Evolutionary conservation across 2,888 invertebrate genomes (phyloP).

Genomic region (Lottia gigantea): DNA sequence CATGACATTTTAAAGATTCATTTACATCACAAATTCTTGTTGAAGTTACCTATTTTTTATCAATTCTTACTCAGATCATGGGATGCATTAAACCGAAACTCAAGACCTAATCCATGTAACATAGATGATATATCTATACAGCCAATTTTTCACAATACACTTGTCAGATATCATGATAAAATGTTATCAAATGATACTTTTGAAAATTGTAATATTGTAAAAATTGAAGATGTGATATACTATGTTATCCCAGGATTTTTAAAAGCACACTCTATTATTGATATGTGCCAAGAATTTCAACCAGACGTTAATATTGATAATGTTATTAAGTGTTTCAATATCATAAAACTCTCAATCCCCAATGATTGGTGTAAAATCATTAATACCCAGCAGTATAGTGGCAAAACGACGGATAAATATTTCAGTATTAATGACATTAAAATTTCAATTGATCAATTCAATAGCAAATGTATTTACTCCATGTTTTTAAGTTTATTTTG

Average conservation of each 20-base stretch:
- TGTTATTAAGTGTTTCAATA: neutral
- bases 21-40: too few relatives aligned
- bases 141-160: neutral
- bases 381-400: neutral
- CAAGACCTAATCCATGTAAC: too few relatives aligned
- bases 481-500: too few relatives aligned
- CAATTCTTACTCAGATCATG: too few relatives aligned
- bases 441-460: too few relatives aligned
- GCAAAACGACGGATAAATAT: neutral
- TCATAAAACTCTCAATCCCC: neutral
- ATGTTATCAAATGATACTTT: neutral
- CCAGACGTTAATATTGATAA: neutral
- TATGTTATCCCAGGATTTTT: neutral
- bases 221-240: neutral
- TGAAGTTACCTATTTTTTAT: too few relatives aligned
- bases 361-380: neutral
- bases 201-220: neutral
- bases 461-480: too few relatives aligned
- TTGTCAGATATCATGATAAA: neutral
- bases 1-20: too few relatives aligned
- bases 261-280: neutral
- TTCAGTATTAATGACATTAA: too few relatives aligned
- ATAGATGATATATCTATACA: too few relatives aligned
- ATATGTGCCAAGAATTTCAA: neutral
- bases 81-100: too few relatives aligned